These are phyloP conservation scores for Cricetomys ansorgei DNA, from an alignment of 2,113 vertebrate genomes.

Conservation along the genomic window DNA sequence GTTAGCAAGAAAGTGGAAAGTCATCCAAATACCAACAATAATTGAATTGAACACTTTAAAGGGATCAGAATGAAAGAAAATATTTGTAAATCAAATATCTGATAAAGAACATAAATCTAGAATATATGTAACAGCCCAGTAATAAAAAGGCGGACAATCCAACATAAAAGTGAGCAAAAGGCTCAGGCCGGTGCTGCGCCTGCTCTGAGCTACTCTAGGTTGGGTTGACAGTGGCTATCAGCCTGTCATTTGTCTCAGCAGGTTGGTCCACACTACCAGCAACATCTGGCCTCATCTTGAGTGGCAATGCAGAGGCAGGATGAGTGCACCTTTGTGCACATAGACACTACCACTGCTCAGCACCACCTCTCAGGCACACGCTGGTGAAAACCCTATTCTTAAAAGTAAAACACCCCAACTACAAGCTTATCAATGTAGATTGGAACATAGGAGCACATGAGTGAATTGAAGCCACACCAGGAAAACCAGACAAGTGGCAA, in stretches of 20 bases:
- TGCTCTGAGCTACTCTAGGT: neutral
- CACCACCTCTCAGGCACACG: no score
- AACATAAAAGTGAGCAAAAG: neutral
- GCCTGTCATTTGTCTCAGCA: neutral
- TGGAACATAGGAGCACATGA: neutral
- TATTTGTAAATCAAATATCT: neutral
- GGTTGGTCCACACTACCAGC: no score
- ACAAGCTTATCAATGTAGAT: neutral
- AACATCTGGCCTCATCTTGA: neutral
- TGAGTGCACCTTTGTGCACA: no score
- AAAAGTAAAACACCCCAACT: neutral
- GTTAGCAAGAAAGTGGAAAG: neutral
- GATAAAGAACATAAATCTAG: neutral
- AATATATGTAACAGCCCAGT: neutral
- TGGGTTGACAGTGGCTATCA: neutral
- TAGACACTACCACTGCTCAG: neutral
- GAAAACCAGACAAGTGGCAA: neutral
- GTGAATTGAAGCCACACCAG: neutral
- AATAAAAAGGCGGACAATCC: neutral
- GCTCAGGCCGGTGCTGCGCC: neutral
- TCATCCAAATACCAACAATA: neutral
- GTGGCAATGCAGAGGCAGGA: neutral
- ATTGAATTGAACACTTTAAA: slow-evolving; percentile 9
- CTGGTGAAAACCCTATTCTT: no score
- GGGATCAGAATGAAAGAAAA: neutral